Conservation (phyloP, 2,113 vertebrate genomes). For the Sinocyclocheilus grahami region DNA sequence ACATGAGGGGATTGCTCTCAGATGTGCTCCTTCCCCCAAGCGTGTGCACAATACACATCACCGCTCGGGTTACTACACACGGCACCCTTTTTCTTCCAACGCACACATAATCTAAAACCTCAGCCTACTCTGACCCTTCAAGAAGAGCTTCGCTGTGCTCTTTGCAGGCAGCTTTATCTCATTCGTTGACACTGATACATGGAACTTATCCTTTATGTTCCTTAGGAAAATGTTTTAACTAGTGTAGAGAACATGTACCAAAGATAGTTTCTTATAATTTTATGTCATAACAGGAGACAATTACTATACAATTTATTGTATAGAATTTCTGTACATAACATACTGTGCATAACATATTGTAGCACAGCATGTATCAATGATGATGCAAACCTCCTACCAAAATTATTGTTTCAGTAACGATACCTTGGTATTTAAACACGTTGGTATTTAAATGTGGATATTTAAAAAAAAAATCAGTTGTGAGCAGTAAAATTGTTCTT, state of each 20-base stretch:
- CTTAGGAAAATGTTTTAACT: not conserved
- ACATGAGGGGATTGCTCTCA: conserved; percentile 75
- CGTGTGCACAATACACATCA: conserved; percentile 12
- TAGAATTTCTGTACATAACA: not conserved
- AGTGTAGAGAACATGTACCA: too few species aligned
- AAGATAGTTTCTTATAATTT: too few species aligned
- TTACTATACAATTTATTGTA: not conserved
- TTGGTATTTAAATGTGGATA: too few species aligned
- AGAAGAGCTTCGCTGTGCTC: conserved; percentile 28
- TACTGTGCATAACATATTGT: not conserved
- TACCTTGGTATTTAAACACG: too few species aligned
- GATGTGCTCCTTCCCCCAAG: conserved; percentile 61
- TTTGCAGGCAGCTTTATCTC: conserved; percentile 54
- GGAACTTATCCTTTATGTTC: conserved; percentile 11
- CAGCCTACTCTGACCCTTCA: conserved; percentile 58
- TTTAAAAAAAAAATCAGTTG: not conserved
- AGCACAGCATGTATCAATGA: not conserved
- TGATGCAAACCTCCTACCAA: not conserved
- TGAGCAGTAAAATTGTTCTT: not conserved
- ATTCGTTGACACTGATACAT: conserved; percentile 7
- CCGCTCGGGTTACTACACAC: conserved; percentile 1
- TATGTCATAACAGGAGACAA: not conserved
- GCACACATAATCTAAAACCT: not conserved
- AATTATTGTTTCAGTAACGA: not conserved
- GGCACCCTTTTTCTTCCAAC: not conserved